These are phyloP conservation scores for Burhinus oedicnemus DNA, from an alignment of 2,113 vertebrate species.

Conservation along the genomic window DNA sequence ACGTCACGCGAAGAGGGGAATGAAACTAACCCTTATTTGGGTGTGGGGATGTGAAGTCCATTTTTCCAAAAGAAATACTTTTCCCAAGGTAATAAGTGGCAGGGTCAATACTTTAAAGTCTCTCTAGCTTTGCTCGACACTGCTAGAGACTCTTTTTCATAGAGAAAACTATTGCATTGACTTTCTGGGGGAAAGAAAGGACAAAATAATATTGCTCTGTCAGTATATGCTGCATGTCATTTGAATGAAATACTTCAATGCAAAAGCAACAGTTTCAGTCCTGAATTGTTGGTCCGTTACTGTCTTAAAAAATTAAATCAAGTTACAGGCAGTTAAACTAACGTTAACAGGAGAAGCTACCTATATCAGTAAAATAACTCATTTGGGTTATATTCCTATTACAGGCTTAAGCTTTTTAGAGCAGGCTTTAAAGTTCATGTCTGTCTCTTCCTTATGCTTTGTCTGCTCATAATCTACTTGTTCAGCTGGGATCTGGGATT, in stretches of 20 bases:
- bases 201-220: not conserved
- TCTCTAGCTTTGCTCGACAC: not conserved
- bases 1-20: not conserved
- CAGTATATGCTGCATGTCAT: not conserved
- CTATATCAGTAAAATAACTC: not conserved
- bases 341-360: not conserved
- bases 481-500: constrained; percentile 31
- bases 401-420: constrained; percentile 10
- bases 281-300: not conserved
- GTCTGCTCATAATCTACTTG: not conserved
- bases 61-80: not conserved
- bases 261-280: not conserved
- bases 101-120: not conserved
- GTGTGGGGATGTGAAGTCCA: not conserved
- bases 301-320: not conserved
- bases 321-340: not conserved
- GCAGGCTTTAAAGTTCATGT: not conserved
- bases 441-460: constrained; percentile 13
- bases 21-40: not conserved
- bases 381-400: not conserved
- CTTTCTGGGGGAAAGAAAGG: not conserved
- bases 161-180: not conserved
- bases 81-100: not conserved
- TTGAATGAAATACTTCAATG: not conserved
- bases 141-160: not conserved